phyloP scores from a whole-genome alignment of 2,888 invertebrate genomes.

The Eristalis intricaria region DNA sequence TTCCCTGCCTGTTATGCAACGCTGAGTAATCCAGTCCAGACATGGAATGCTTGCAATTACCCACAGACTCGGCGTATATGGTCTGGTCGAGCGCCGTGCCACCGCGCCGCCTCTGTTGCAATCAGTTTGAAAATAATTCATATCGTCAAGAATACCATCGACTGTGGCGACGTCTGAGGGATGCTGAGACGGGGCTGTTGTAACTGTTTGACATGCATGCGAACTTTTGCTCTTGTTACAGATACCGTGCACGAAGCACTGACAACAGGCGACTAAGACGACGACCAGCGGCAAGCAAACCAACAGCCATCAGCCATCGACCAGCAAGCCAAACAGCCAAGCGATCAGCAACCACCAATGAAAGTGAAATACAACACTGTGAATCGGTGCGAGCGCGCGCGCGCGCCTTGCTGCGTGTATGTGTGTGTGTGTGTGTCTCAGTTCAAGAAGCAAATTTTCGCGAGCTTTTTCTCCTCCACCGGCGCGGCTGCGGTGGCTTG shows the following conservation, averaged over 20 bases:
- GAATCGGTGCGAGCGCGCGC: constrained; percentile 24
- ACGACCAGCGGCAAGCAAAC: constrained; percentile 6
- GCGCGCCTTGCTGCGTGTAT: too few relatives aligned
- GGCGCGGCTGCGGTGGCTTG: neutral
- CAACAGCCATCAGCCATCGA: neutral
- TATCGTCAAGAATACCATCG: constrained; percentile 63
- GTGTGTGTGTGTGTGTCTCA: constrained; percentile 16
- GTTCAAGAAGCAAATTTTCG: constrained; percentile 59
- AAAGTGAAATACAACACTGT: constrained; percentile 70
- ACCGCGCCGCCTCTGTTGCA: too few relatives aligned
- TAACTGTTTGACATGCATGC: constrained; percentile 69
- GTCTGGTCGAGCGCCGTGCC: too few relatives aligned
- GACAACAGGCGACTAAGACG: constrained; percentile 2
- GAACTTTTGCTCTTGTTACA: constrained; percentile 71
- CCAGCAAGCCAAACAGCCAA: neutral
- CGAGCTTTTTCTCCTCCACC: constrained; percentile 60
- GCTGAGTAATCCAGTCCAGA: constrained; percentile 23
- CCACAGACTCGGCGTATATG: constrained; percentile 27
- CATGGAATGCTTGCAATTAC: constrained; percentile 19
- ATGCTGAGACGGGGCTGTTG: constrained; percentile 44
- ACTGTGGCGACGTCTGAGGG: neutral
- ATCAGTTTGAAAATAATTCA: constrained; percentile 67
- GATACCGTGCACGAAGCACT: constrained; percentile 49
- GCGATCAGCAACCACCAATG: constrained; percentile 44
- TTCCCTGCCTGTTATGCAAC: constrained; percentile 53